Evolutionary conservation across 23 tunicate genomes (phyloP), one percentile per base, ranked within the genome.

Genomic region (Ciona savignyi): DNA sequence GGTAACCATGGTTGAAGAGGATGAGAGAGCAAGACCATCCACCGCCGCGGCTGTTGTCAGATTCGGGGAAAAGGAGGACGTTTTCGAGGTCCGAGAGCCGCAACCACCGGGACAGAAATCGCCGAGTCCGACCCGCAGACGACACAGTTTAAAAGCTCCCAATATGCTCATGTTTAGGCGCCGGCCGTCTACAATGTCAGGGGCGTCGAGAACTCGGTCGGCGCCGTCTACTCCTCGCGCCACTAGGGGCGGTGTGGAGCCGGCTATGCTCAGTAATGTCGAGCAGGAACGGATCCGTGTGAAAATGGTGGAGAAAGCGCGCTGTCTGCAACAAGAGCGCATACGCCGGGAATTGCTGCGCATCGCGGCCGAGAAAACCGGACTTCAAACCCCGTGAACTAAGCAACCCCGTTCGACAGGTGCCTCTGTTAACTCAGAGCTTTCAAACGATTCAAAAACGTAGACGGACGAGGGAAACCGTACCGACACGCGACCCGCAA

Each of bases 251-350:
- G 65, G 70, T 3, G 68, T 51, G 6, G 71, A 79, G 30, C 78
- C 70, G 48, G n/a, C 62, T 33, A 33, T 78, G 71, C 81, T 88
- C 87, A 29, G 86, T 11, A 88, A 88, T 73, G 72, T 29, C 0
- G 87, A 88, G 33, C 86, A 88, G 60, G 96, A 88, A n/a, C 74
- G 86, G 33, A 64, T 88, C 1, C 77, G 80, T 25, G 77, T 75
- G 19, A 88, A 88, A 73, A 85, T 81, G 71, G 66, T 70, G 29
- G 77, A 88, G 71, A 88, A 88, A 73, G 77, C 87, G 48, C 42
- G 70, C 0, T 77, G 84, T 33, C 79, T 88, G 15, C 72, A 75
- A 25, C 42, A 32, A 30, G 96, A 88, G 26, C 75, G 96, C 25
- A 35, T 65, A 21, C 77, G 75, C 32, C 83, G 96, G 3, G 27